Conservation (phyloP, 2,888 invertebrate genomes). For the Tinea semifulvella region DNA sequence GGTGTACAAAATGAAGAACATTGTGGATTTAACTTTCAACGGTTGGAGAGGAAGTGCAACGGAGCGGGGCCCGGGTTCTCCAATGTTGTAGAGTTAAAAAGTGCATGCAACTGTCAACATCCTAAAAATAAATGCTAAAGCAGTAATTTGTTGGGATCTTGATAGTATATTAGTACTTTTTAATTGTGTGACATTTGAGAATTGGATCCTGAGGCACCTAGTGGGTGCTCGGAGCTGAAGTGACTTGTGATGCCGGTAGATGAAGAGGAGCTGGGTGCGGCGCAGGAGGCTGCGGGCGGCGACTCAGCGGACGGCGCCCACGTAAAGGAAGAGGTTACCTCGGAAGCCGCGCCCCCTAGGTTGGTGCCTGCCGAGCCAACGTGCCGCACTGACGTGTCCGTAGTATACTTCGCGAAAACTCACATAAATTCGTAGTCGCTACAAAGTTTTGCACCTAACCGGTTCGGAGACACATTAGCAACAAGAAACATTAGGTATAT, state of each 20-base stretch:
- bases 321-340: slow-evolving; percentile 32
- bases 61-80: no score
- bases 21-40: slow-evolving; percentile 22
- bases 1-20: slow-evolving; percentile 25
- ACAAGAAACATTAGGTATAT: no score
- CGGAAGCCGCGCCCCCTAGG: slow-evolving; percentile 58
- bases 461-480: neutral
- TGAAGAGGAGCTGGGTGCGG: slow-evolving; percentile 34
- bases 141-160: no score
- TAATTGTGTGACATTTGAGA: no score
- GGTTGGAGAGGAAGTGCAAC: no score
- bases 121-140: no score
- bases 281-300: slow-evolving; percentile 1
- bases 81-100: no score
- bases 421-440: slow-evolving; percentile 43
- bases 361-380: slow-evolving; percentile 51
- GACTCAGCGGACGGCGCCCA: slow-evolving; percentile 28
- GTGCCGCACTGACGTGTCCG: slow-evolving; percentile 24
- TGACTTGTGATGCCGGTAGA: slow-evolving; percentile 27
- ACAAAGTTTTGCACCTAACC: slow-evolving; percentile 62
- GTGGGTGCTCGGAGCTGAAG: neutral
- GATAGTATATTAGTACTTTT: no score
- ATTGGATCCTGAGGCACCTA: slow-evolving; percentile 18
- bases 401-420: slow-evolving; percentile 13
- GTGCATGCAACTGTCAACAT: no score